A percentile compares a stretch with the other conserved stretches of the same genome.
Evolutionary conservation across 2,797 vertebrate genomes (phyloP).

Genomic region (Erethizon dorsatum): DNA sequence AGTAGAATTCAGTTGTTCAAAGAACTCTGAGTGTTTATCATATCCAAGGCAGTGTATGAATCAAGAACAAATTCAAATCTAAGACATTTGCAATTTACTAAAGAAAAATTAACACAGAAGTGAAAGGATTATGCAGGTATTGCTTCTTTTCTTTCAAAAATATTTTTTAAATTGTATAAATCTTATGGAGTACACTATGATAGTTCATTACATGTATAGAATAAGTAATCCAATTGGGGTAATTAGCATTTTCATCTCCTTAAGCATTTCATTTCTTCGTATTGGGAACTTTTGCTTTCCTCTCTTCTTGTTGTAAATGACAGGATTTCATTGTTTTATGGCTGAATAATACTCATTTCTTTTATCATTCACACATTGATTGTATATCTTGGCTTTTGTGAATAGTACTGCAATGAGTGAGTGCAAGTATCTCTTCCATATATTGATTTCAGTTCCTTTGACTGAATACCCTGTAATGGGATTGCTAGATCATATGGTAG

Average conservation of each 20-base stretch:
- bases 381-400: neutral
- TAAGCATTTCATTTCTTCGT: neutral
- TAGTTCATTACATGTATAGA: neutral
- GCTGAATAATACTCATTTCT: neutral
- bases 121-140: neutral
- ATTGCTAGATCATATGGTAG: neutral
- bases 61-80: neutral
- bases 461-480: neutral
- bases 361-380: neutral
- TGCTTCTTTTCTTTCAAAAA: neutral
- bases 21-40: neutral
- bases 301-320: neutral
- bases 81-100: neutral
- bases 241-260: neutral
- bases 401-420: neutral
- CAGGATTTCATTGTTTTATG: neutral
- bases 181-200: neutral
- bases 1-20: neutral
- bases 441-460: neutral
- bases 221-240: neutral
- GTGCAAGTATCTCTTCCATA: neutral
- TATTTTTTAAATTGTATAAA: neutral
- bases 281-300: neutral
- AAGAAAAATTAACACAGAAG: neutral
- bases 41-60: neutral